Base-by-base conservation (phyloP, 1,140 invertebrate genomes). In the Ptiloglossa arizonensis region DNA sequence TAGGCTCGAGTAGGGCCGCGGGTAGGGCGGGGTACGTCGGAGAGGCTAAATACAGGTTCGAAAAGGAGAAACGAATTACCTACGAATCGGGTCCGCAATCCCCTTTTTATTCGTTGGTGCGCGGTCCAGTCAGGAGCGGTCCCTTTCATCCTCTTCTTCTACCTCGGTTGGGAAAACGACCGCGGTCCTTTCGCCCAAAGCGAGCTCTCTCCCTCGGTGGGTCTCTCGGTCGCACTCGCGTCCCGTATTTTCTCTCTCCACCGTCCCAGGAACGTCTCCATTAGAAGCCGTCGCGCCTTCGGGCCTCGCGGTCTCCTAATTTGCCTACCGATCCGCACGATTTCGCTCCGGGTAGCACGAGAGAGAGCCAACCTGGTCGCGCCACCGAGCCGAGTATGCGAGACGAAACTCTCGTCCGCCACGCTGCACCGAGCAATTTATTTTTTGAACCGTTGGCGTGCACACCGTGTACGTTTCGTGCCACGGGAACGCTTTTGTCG, bases 1-100 rank as follows among this genome's bases (percentile, higher is more conserved):
- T 22, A 32, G n/a, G 19, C 17, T 11, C 19, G 27, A 1, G 22
- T 5, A 24, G n/a, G 32, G 32, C 1, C 11, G 29, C 8, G 46
- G 48, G 32, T 67, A 66, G 62, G 35, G 52, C 56, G 63, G 54
- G 46, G 44, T 15, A 66, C 22, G 57, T 11, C 38, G 38, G 44
- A 79, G 64, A 71, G 60, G 24, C 67, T 86, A 87, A 86, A 84
- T 77, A 86, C 85, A 81, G 82, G 85, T 79, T 86, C 85, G 75
- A 86, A 82, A 84, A 86, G 86, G 85, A 86, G 84, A 87, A 84
- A 84, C 86, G 85, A 83, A 86, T 87, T 87, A 86, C 77, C 81
- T 79, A 83, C 78, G 85, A 86, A 79, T 84, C 85, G 79, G 73
- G 63, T 73, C 77, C 59, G 66, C 46, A 29, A n/a, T 48, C 27